Base-by-base conservation (phyloP, 2,888 invertebrate species). In the Plagodis pulveraria region DNA sequence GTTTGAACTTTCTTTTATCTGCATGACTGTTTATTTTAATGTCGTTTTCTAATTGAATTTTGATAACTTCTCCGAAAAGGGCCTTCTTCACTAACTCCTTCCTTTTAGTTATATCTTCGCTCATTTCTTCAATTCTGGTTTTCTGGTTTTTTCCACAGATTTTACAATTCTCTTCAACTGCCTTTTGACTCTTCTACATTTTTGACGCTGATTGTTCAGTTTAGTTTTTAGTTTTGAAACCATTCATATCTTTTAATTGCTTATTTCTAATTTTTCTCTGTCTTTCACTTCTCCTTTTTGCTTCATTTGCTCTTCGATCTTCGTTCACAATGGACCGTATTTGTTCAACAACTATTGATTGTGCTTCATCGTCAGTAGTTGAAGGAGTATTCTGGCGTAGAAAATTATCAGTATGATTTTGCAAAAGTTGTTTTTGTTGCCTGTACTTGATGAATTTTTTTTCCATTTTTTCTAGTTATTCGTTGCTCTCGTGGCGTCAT, bases 171-270 rank as follows among this genome's bases (percentile, higher is more conserved):
- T 67, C 52, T 68, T 63, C 6, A 64, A 51, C 57, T 66, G 61
- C 35, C 46, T 60, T 64, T 63, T 62, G 40, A 56, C 59, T 55
- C 65, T 41, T 60, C 54, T 62, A 62, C 65, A 67, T 50, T 66
- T 66, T 51, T 68, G 64, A 62, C 64, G 63, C 60, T 65, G 62
- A 62, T 22, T 65, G 35, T 66, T 66, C 42, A 67, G 43, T 67
- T 65, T 65, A 62, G 58, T 65, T 65, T 57, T 65, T 38, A 67
- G 60, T 41, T 61, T 62, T 58, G 63, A 50, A 65, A 64, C 45
- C 40, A 49, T 58, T 42, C 59, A 66, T 63, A 53, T 58, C 50
- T 47, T 67, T 63, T 53, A 65, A 40, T 67, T 67, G 41, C 60
- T 44, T 62, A 43, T 65, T 63, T 67, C 61, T 63, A 38, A 12